Percentiles rank a stretch among this genome's conserved stretches.
phyloP scores from a whole-genome alignment of 2,797 vertebrate genomes.

The Xyrichtys novacula region DNA sequence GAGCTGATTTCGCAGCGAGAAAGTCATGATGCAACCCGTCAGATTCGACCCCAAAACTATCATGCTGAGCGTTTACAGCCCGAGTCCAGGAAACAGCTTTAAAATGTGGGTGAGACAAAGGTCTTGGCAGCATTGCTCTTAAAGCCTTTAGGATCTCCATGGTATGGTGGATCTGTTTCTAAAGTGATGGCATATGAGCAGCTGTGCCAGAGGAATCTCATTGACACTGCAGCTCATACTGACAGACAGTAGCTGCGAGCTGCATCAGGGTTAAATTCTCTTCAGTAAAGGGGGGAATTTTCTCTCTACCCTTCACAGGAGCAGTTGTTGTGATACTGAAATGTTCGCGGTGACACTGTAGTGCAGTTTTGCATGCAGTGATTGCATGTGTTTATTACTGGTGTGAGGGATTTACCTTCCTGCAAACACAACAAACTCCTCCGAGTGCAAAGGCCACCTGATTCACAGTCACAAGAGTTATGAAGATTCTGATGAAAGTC shows the following conservation, averaged over 20 bases:
- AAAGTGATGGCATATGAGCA: constrained; percentile 23
- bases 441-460: constrained; percentile 18
- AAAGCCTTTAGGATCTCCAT: constrained; percentile 50
- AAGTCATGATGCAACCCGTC: constrained; percentile 23
- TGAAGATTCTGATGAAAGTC: constrained; percentile 22
- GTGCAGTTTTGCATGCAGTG: not conserved
- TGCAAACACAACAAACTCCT: not conserved
- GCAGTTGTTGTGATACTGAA: not conserved
- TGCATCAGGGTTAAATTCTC: not conserved
- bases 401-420: constrained; percentile 3
- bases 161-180: constrained; percentile 30
- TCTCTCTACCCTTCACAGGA: not conserved
- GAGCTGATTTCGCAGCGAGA: constrained; percentile 41
- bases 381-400: not conserved
- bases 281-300: not conserved
- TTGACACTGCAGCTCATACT: constrained; percentile 20
- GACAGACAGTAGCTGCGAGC: not conserved
- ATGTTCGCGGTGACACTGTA: not conserved
- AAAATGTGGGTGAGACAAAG: constrained; percentile 57
- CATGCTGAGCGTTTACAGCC: constrained; percentile 36
- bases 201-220: constrained; percentile 37
- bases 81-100: constrained; percentile 35
- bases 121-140: constrained; percentile 47
- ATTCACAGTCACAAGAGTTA: constrained; percentile 34
- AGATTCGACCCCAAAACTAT: constrained; percentile 17